phyloP scores from a whole-genome alignment of 2,113 vertebrate genomes.

The Dromiciops gliroides region DNA sequence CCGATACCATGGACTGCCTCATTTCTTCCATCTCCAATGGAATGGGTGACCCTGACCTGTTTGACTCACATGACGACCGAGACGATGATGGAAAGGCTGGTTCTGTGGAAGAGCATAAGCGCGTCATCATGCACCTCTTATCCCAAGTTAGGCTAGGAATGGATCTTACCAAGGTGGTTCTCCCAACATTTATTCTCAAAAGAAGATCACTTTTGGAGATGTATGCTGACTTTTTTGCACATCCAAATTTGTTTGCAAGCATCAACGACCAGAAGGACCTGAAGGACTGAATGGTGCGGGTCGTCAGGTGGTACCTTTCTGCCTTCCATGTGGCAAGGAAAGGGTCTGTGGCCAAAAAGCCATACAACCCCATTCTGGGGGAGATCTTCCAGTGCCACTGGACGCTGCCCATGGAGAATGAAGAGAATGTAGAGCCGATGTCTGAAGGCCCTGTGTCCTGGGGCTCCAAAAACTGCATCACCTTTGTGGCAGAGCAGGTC shows the following conservation, averaged over 20 bases:
- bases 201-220: conserved; percentile 98
- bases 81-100: conserved; percentile 96
- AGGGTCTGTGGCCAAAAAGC: conserved; percentile 99
- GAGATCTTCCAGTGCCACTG: conserved; percentile 98
- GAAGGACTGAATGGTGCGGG: conserved; percentile 95
- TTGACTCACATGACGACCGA: conserved; percentile 94
- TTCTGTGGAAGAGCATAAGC: conserved; percentile 98
- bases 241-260: conserved; percentile 98
- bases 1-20: conserved; percentile 95
- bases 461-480: conserved; percentile 92
- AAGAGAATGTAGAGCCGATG: conserved; percentile 90
- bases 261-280: conserved; percentile 96
- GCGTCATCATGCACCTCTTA: conserved; percentile 98
- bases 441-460: conserved; percentile 95
- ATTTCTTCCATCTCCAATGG: conserved; percentile 98
- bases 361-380: conserved; percentile 98
- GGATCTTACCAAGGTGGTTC: conserved; percentile 99
- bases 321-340: conserved; percentile 99
- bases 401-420: conserved; percentile 90
- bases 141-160: conserved; percentile 98
- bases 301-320: conserved; percentile 98
- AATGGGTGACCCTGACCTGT: conserved; percentile 95
- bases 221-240: conserved; percentile 99
- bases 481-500: conserved; percentile 98
- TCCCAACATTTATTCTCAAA: conserved; percentile 98